phyloP scores from a whole-genome alignment of 2,113 vertebrate genomes.

The Larimichthys polyactis region DNA sequence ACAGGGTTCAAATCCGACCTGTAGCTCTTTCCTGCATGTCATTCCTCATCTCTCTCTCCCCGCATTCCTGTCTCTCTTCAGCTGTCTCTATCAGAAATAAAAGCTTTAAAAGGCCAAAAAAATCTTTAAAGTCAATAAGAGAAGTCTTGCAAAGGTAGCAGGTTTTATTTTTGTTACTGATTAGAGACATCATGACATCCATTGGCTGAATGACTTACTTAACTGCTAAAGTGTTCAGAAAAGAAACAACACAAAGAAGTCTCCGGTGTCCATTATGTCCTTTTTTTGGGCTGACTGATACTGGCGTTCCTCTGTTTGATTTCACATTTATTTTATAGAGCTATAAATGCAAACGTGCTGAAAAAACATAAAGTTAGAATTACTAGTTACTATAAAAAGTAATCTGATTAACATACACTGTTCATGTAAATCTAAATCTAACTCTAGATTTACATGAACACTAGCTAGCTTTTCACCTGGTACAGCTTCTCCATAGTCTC shows the following conservation, averaged over 20 bases:
- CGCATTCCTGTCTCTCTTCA: no score
- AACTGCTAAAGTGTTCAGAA: neutral
- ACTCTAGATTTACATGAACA: neutral
- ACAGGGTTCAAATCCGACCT: no score
- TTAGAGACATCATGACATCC: neutral
- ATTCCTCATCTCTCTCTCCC: no score
- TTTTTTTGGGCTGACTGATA: neutral
- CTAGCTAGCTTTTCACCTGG: slow-evolving; percentile 79
- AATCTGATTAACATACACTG: neutral
- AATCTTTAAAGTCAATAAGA: neutral
- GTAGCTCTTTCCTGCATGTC: no score
- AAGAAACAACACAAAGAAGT: neutral
- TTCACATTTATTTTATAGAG: neutral
- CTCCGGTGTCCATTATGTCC: neutral
- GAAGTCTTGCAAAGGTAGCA: neutral
- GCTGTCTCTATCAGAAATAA: no score
- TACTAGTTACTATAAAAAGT: neutral
- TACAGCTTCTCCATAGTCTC: slow-evolving; percentile 82
- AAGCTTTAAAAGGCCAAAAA: no score
- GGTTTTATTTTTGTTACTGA: neutral
- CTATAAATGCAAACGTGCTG: neutral
- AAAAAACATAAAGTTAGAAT: neutral
- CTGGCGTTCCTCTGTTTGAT: no score
- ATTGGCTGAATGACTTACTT: neutral
- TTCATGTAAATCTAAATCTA: neutral